These are phyloP conservation scores for Agonopterix arenella DNA, from an alignment of 2,888 invertebrate species.

Conservation along the genomic window DNA sequence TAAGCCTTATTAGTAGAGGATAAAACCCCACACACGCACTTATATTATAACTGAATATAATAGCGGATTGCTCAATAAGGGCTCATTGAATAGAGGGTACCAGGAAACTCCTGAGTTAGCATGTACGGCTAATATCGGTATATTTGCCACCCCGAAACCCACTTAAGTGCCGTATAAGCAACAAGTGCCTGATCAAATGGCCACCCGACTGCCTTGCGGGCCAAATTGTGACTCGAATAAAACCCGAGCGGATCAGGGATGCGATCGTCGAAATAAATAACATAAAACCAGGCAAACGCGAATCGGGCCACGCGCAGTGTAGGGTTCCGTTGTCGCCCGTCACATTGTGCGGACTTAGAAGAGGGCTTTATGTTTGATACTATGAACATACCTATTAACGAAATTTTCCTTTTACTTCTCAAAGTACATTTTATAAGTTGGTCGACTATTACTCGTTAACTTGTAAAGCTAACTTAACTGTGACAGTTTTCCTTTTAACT, in stretches of 20 bases:
- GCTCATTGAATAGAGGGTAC: not conserved
- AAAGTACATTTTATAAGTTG: too few relatives aligned
- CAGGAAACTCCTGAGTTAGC: not conserved
- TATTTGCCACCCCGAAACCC: constrained; percentile 1
- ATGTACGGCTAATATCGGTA: not conserved
- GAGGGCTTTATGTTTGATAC: too few relatives aligned
- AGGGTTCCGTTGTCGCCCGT: too few relatives aligned
- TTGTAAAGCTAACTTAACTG: too few relatives aligned
- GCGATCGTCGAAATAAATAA: not conserved
- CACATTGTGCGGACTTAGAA: too few relatives aligned
- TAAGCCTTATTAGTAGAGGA: not conserved
- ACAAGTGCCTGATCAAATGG: constrained; percentile 5
- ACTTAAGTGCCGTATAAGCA: constrained; percentile 1
- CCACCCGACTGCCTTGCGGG: not conserved
- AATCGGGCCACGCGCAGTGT: too few relatives aligned
- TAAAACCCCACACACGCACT: not conserved
- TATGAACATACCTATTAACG: too few relatives aligned
- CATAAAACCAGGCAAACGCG: too few relatives aligned
- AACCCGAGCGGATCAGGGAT: not conserved
- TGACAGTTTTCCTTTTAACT: too few relatives aligned
- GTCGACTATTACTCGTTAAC: too few relatives aligned
- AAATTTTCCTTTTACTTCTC: too few relatives aligned
- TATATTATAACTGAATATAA: not conserved
- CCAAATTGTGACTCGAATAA: constrained; percentile 5
- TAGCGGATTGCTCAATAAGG: not conserved